Conservation (phyloP, 2,888 invertebrate species). For the Campoplex nolae region DNA sequence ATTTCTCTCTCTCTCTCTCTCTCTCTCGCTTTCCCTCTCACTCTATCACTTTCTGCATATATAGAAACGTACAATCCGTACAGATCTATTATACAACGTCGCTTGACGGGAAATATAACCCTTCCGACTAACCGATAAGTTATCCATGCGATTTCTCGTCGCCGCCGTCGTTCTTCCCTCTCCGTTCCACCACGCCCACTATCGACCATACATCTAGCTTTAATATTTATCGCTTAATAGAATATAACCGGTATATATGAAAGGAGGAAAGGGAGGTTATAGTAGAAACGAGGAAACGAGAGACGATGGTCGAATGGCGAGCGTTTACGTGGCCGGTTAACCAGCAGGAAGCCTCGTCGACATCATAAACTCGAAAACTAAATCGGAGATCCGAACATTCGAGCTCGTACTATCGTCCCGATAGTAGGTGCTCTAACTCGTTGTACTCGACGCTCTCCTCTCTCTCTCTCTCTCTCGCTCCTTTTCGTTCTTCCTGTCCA, state of each 20-base stretch:
- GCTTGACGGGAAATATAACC: conserved; percentile 47
- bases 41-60: conserved; percentile 12
- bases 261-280: conserved; percentile 17
- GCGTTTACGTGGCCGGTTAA: conserved; percentile 81
- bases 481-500: background rate
- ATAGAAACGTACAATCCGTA: conserved; percentile 26
- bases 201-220: conserved; percentile 71
- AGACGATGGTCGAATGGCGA: conserved; percentile 69
- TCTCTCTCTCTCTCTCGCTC: conserved; percentile 4
- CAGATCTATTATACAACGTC: conserved; percentile 40
- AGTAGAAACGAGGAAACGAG: conserved; percentile 59
- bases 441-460: conserved; percentile 22
- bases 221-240: conserved; percentile 82
- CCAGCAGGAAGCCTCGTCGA: conserved; percentile 77
- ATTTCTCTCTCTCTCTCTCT: conserved; percentile 7
- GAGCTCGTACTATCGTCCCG: conserved; percentile 59
- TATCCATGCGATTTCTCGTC: conserved; percentile 65
- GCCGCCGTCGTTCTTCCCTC: conserved; percentile 1
- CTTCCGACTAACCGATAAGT: conserved; percentile 60
- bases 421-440: too few species aligned
- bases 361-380: conserved; percentile 82
- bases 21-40: background rate
- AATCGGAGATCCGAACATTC: conserved; percentile 79
- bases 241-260: conserved; percentile 77
- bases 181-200: background rate